Conservation (phyloP, 2,797 vertebrate genomes). For the Rhinatrema bivittatum region DNA sequence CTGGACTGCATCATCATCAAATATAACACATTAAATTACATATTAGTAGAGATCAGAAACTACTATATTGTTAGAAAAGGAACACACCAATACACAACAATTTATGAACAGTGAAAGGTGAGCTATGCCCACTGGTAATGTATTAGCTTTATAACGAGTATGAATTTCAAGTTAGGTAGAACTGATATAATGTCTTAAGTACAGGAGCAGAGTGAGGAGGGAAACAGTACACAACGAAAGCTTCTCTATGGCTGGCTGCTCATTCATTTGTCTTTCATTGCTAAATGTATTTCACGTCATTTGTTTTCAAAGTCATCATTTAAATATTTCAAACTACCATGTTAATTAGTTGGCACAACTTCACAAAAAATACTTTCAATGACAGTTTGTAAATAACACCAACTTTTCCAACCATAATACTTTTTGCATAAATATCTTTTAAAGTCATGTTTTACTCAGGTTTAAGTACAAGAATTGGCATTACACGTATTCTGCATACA, state of each 20-base stretch:
- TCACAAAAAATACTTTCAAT: slow-evolving; percentile 51
- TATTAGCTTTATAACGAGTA: slow-evolving; percentile 11
- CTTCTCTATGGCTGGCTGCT: no score
- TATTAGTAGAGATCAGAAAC: slow-evolving; percentile 44
- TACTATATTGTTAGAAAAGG: slow-evolving; percentile 46
- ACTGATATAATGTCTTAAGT: no score
- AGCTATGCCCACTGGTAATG: slow-evolving; percentile 49
- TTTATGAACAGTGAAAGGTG: slow-evolving; percentile 49
- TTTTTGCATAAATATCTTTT: slow-evolving; percentile 43
- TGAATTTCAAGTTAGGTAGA: slow-evolving; percentile 14
- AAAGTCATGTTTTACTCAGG: slow-evolving; percentile 51
- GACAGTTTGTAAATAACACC: slow-evolving; percentile 53
- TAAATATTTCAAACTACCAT: no score
- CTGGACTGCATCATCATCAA: slow-evolving; percentile 41
- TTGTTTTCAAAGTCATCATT: no score
- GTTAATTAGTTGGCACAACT: slow-evolving; percentile 53
- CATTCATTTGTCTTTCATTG: no score
- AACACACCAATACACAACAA: slow-evolving; percentile 34
- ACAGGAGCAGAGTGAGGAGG: no score
- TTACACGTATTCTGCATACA: no score
- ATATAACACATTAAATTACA: slow-evolving; percentile 56
- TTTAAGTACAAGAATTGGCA: slow-evolving; percentile 43
- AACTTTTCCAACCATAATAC: slow-evolving; percentile 55
- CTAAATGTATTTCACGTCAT: no score
- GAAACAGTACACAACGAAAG: no score